phyloP scores from a whole-genome alignment of 2,113 vertebrate genomes.

The Chlamydotis undulata region DNA sequence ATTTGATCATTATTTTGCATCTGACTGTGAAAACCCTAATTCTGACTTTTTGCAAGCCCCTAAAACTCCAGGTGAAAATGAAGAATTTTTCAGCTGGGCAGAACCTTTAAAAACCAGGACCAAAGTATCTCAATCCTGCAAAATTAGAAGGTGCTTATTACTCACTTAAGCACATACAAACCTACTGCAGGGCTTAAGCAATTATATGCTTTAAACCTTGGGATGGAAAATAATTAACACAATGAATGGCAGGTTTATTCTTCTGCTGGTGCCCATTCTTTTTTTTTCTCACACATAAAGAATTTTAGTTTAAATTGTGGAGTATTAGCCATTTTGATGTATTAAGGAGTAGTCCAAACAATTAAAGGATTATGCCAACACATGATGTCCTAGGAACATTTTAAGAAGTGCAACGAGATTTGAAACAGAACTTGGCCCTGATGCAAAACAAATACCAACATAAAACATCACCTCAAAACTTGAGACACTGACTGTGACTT shows the following conservation, averaged over 20 bases:
- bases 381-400: background rate
- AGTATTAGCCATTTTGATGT: slow-evolving; percentile 1
- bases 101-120: background rate
- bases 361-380: slow-evolving; percentile 19
- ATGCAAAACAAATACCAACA: slow-evolving; percentile 20
- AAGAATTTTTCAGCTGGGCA: background rate
- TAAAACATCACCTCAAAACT: background rate
- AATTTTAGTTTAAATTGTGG: background rate
- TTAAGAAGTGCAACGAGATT: slow-evolving; percentile 16
- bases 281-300: background rate
- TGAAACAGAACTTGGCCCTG: background rate
- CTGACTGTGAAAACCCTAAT: background rate
- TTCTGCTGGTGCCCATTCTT: background rate
- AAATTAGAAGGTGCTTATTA: background rate
- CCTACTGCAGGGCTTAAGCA: background rate
- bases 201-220: background rate
- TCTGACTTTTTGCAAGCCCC: background rate
- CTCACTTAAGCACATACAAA: background rate
- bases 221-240: background rate
- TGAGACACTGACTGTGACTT: background rate
- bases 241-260: background rate
- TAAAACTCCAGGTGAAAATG: background rate
- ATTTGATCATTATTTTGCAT: background rate
- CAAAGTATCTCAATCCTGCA: background rate
- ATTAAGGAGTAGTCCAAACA: background rate